Evolutionary conservation across 2,113 vertebrate species (phyloP).

Genomic region (Pollimyrus isidori): DNA sequence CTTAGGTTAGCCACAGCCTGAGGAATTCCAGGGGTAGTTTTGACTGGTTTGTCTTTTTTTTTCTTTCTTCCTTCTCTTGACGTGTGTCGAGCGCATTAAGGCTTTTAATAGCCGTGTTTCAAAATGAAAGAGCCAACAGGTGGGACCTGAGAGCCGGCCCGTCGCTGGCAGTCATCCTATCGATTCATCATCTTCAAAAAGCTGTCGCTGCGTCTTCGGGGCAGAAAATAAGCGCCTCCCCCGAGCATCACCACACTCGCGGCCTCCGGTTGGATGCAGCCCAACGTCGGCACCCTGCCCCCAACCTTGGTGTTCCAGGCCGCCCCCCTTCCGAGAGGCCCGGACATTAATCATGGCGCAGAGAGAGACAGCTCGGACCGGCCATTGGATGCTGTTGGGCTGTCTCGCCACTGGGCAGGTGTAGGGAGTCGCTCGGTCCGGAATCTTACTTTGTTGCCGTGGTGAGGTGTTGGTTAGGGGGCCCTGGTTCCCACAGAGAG

Average conservation of each 20-base stretch:
- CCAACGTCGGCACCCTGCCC: slow-evolving; percentile 46
- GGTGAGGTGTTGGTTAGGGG: slow-evolving; percentile 25
- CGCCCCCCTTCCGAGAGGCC: slow-evolving; percentile 39
- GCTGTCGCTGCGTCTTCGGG: neutral
- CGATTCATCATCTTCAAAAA: slow-evolving; percentile 10
- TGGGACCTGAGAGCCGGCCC: neutral
- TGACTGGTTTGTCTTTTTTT: neutral
- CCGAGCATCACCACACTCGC: neutral
- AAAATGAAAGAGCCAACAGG: neutral
- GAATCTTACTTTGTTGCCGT: slow-evolving; percentile 30
- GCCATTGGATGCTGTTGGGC: slow-evolving; percentile 50
- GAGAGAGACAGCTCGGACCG: slow-evolving; percentile 35
- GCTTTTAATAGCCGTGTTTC: slow-evolving; percentile 3
- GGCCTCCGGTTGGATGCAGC: slow-evolving; percentile 38
- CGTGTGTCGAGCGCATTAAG: neutral
- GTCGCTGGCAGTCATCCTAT: neutral
- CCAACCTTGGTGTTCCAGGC: slow-evolving; percentile 24
- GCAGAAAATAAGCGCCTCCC: neutral
- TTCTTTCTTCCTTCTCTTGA: neutral
- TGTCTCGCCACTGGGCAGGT: slow-evolving; percentile 50
- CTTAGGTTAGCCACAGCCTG: neutral
- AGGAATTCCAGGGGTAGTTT: slow-evolving; percentile 2
- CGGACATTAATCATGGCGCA: slow-evolving; percentile 43
- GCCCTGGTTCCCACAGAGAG: slow-evolving; percentile 10
- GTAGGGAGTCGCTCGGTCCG: slow-evolving; percentile 26